phyloP scores from a whole-genome alignment of 2,888 invertebrate genomes.

The Cerastis rubricosa region DNA sequence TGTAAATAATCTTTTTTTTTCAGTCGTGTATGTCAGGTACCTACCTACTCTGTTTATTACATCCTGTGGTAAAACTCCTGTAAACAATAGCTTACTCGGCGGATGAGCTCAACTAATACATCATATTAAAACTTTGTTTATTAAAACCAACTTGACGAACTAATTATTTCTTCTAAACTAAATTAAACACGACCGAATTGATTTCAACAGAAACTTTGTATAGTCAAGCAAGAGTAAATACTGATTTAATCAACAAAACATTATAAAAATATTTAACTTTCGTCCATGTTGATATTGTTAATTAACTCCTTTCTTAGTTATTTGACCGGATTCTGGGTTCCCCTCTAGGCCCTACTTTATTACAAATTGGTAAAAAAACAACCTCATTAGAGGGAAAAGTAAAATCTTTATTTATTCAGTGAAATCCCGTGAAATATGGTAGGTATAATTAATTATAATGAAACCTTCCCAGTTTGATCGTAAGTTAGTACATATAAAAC shows the following conservation, averaged over 20 bases:
- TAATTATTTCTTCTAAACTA: slow-evolving; percentile 58
- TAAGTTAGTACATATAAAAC: not conserved
- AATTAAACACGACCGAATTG: slow-evolving; percentile 57
- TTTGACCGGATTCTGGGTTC: slow-evolving; percentile 24
- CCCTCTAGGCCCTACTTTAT: slow-evolving; percentile 40
- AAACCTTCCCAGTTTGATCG: slow-evolving; percentile 9
- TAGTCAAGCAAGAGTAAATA: slow-evolving; percentile 45
- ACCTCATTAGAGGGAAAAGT: slow-evolving; percentile 33
- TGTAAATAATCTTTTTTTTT: not conserved
- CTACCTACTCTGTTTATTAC: not conserved
- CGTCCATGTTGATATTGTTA: slow-evolving; percentile 52
- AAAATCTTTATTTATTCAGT: slow-evolving; percentile 22
- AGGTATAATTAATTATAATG: slow-evolving; percentile 5
- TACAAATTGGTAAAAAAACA: slow-evolving; percentile 46
- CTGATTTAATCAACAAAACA: slow-evolving; percentile 43
- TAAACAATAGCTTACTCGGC: slow-evolving; percentile 37
- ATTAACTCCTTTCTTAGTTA: slow-evolving; percentile 51
- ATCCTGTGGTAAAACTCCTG: not conserved
- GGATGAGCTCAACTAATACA: slow-evolving; percentile 33
- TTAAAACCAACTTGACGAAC: slow-evolving; percentile 60
- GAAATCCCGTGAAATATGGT: slow-evolving; percentile 22
- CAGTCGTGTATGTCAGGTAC: not conserved
- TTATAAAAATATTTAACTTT: slow-evolving; percentile 52
- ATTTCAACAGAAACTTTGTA: slow-evolving; percentile 50
- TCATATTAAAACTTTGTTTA: slow-evolving; percentile 65